Evolutionary conservation across 1,140 invertebrate species (phyloP).

Genomic region (Lepidotrigona ventralis): DNA sequence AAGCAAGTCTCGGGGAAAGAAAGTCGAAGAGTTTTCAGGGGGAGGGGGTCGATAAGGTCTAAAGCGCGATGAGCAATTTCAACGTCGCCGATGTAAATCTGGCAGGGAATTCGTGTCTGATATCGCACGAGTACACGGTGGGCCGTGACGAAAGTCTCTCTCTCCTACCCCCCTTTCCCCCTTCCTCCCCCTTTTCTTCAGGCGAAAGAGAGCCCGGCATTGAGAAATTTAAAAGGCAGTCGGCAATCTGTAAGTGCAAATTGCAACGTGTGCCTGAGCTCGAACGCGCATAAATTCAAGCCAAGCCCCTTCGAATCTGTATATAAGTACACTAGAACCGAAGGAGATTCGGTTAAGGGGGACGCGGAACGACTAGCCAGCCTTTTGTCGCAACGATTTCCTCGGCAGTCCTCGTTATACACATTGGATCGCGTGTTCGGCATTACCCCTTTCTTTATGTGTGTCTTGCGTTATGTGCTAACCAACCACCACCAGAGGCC

Average conservation of each 20-base stretch:
- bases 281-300: conserved; percentile 38
- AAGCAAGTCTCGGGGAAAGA: neutral
- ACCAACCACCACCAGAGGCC: conserved; percentile 49
- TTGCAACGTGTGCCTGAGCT: conserved; percentile 27
- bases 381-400: conserved; percentile 60
- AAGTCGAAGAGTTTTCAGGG: neutral
- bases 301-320: neutral
- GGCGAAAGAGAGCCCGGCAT: conserved; percentile 23
- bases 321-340: no score
- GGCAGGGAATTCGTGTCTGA: conserved; percentile 29
- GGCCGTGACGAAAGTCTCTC: conserved; percentile 16
- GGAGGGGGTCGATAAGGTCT: neutral
- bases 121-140: conserved; percentile 20
- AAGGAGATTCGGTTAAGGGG: neutral
- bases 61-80: neutral
- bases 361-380: conserved; percentile 52
- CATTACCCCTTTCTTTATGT: conserved; percentile 49
- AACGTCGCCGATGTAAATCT: conserved; percentile 27
- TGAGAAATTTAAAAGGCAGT: conserved; percentile 42
- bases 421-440: conserved; percentile 58
- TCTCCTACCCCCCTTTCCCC: no score
- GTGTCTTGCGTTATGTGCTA: conserved; percentile 55
- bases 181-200: no score
- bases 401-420: conserved; percentile 46
- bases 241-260: conserved; percentile 51